These are phyloP conservation scores for Leucophenga maculata DNA, from an alignment of 2,888 invertebrate genomes.

Conservation along the genomic window DNA sequence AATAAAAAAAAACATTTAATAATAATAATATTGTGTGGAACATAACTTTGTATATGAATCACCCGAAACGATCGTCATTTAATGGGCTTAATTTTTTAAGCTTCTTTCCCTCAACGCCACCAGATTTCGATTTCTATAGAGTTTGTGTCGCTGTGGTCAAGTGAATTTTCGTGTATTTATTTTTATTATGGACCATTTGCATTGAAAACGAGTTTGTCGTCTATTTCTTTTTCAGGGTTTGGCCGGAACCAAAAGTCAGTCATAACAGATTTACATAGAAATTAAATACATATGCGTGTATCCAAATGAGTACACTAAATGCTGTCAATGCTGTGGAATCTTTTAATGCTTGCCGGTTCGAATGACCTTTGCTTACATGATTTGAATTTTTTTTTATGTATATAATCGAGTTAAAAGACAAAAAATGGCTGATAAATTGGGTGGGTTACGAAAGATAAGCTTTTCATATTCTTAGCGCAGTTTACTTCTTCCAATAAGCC, in stretches of 20 bases:
- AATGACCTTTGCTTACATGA: not conserved
- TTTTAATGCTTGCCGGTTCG: constrained; percentile 4
- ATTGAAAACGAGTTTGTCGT: constrained; percentile 17
- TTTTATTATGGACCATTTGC: not conserved
- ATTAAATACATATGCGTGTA: not conserved
- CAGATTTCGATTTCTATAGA: no score
- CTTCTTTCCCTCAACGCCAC: constrained; percentile 4
- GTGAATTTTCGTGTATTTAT: not conserved
- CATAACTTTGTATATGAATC: not conserved
- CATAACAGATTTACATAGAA: constrained; percentile 6
- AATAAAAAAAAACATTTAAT: constrained; percentile 38
- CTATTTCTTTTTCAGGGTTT: constrained; percentile 53
- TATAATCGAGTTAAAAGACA: not conserved
- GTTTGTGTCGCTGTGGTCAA: not conserved
- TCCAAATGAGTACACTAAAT: constrained; percentile 2
- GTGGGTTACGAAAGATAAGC: no score
- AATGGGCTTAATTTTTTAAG: constrained; percentile 43
- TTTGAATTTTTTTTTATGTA: not conserved
- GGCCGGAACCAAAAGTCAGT: constrained; percentile 52
- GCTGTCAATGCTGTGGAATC: not conserved
- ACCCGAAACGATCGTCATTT: constrained; percentile 15
- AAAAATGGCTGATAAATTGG: no score
- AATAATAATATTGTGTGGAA: constrained; percentile 45
- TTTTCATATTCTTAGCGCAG: no score
- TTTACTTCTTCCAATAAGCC: no score